Base-by-base conservation (phyloP, 35 echinoderm and acorn worm genomes). In the Patiria miniata region DNA sequence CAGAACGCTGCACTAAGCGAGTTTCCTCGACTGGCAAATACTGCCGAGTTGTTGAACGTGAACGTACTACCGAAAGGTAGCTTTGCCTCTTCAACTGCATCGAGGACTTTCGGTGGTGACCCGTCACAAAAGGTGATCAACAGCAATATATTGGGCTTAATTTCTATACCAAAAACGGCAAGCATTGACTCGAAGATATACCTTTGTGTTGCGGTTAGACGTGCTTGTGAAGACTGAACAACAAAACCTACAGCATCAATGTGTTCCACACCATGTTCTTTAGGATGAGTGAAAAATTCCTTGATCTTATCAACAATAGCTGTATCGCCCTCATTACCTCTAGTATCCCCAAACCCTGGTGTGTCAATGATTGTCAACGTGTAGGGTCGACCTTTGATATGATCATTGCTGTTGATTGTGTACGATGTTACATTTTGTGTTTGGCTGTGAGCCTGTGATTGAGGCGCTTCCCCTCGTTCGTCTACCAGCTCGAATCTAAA, bases 11-110 rank as follows among this genome's bases (percentile, higher is more conserved):
- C 39, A 42, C 81, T 26, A 76, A 81, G 87, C 59, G 61, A 16
- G 10, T 16, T 12, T 23, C n/a, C 42, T 33, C 80, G 65, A 61
- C 50, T 22, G 3, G 77, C 90, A 88, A 89, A 87, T 56, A 92
- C 53, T 28, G 90, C 90, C 39, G 90, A 92, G 56, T 92, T 92
- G 59, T 92, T 92, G 61, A 92, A 92, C 29, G 87, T 92, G 56
- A 92, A 92, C 34, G 19, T 57, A 36, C 81, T 59, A 1, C 39
- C 82, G 42, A 29, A 87, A 26, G 85, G 90, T 22, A 92, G 38
- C 14, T 82, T 39, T 73, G 84, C 90, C 34, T 82, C 58, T 81
- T 87, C 65, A 0, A 92, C 58, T 73, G 68, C 90, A 9, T 81
- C 77, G 7, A 92, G 10, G 68, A 92, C 90, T 51, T 84, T 76